phyloP scores from a whole-genome alignment of 2,888 invertebrate species.

The Megalurothrips usitatus region DNA sequence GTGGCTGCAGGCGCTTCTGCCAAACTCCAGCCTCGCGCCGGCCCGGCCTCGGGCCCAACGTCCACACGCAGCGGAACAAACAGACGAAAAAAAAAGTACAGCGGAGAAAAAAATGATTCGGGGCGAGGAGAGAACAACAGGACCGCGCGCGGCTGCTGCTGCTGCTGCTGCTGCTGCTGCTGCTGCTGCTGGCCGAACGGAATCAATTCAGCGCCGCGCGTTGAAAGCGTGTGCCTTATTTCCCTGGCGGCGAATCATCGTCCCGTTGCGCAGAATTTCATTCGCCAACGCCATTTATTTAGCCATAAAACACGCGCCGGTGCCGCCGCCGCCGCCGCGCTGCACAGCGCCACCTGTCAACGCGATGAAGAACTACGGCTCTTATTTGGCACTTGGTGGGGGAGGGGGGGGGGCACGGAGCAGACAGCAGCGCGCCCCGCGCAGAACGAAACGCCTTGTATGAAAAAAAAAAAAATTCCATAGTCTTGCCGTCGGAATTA shows the following conservation, averaged over 20 bases:
- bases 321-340: too few species aligned
- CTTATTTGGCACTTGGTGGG: neutral
- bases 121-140: too few species aligned
- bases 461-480: neutral
- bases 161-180: too few species aligned
- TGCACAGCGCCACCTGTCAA: neutral
- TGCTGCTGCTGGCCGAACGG: neutral
- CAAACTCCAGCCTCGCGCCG: too few species aligned
- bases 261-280: neutral
- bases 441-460: neutral
- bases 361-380: constrained; percentile 20
- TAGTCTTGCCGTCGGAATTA: too few species aligned
- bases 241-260: constrained; percentile 11
- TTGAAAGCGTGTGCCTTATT: neutral
- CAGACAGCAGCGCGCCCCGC: neutral
- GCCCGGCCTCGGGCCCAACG: too few species aligned
- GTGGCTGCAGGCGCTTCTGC: neutral
- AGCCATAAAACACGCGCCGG: neutral
- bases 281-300: neutral
- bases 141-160: too few species aligned
- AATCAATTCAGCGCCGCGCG: neutral
- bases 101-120: too few species aligned
- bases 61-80: too few species aligned
- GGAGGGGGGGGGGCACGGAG: neutral
- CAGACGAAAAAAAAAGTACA: too few species aligned